A percentile compares a stretch with the other conserved stretches of the same genome.
phyloP scores from a whole-genome alignment of 37 sponge, comb jelly and placozoan genomes.

The Hormiphora californensis region DNA sequence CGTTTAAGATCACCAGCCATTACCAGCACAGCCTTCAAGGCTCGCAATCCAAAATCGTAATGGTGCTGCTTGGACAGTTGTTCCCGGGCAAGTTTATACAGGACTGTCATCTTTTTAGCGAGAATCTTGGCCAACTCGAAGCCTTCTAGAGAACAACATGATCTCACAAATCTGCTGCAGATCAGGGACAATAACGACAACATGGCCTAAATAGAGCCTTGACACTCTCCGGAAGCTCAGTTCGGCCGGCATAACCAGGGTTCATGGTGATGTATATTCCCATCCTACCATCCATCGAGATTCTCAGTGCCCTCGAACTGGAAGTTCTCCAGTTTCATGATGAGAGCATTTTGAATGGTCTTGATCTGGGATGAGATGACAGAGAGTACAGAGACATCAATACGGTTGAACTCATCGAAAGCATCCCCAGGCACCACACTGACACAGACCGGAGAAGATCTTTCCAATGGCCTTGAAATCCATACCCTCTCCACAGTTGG shows the following conservation, averaged over 20 bases:
- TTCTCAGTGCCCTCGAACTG: conserved; percentile 64
- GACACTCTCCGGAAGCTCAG: conserved; percentile 99
- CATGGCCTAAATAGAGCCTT: conserved; percentile 97
- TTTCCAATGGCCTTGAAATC: conserved; percentile 99
- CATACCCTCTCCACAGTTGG: conserved; percentile 99
- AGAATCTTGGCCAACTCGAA: conserved; percentile 94
- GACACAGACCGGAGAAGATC: conserved; percentile 94
- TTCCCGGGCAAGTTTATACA: conserved; percentile 91
- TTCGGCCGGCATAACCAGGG: conserved; percentile 99
- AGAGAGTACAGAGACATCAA: conserved; percentile 95
- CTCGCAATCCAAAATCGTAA: conserved; percentile 98
- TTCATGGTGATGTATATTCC: conserved; percentile 99
- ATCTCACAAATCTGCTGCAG: conserved; percentile 98
- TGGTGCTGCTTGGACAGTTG: conserved; percentile 96
- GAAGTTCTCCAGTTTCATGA: conserved; percentile 84
- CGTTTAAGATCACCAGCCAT: conserved; percentile 99
- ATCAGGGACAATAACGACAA: conserved; percentile 98
- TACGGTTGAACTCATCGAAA: conserved; percentile 99
- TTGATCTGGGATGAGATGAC: conserved; percentile 99
- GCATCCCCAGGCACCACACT: conserved; percentile 99
- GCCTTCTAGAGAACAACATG: conserved; percentile 99
- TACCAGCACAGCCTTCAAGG: conserved; percentile 98
- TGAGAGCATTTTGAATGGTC: conserved; percentile 94
- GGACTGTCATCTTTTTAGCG: conserved; percentile 99
- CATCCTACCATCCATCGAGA: conserved; percentile 82